Base-by-base conservation (phyloP, 2,888 invertebrate species). In the Neoascia interrupta region DNA sequence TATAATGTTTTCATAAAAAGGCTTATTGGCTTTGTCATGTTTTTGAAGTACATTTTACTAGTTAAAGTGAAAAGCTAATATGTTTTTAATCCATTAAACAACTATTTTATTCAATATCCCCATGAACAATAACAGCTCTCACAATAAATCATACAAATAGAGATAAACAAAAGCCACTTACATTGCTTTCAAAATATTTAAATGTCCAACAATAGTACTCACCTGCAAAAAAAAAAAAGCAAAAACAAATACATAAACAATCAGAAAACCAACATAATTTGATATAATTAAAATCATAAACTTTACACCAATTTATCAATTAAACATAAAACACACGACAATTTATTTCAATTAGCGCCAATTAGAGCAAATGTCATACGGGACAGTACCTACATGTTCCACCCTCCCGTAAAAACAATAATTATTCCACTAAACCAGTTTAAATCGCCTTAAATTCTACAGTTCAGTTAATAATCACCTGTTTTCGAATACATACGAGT, bases 261-360 rank as follows among this genome's bases (percentile, higher is more conserved):
- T 63, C 34, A 41, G n/a, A 36, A 15, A 15, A 47, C 51, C 31
- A 64, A 19, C 1, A 13, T 11, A 10, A 45, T 60, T 64, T n/a
- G 47, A 51, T 1, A n/a, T 47, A 69, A 69, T 69, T 63, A 69
- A 31, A 56, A 63, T 56, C 15, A 69, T 74, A 61, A 66, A 74
- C 39, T 60, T 66, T 53, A 16, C 47, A 54, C 60, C 19, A 53
- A 53, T 60, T n/a, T 60, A 45, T 60, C 51, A 39, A 45, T 45
- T 45, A 28, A 47, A 28, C n/a, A 15, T n/a, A 31, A 8, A 69
- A 56, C 13, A 18, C 8, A 28, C 39, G n/a, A 3, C 37, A 53
- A 69, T 28, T 60, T 21, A 47, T 54, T 37, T 41, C 45, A 51
- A 61, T 69, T 19, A 58, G 70, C 34, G 18, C 53, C 43, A 70